These are phyloP conservation scores for Trachemys scripta DNA, from an alignment of 2,113 vertebrate genomes.

Conservation along the genomic window DNA sequence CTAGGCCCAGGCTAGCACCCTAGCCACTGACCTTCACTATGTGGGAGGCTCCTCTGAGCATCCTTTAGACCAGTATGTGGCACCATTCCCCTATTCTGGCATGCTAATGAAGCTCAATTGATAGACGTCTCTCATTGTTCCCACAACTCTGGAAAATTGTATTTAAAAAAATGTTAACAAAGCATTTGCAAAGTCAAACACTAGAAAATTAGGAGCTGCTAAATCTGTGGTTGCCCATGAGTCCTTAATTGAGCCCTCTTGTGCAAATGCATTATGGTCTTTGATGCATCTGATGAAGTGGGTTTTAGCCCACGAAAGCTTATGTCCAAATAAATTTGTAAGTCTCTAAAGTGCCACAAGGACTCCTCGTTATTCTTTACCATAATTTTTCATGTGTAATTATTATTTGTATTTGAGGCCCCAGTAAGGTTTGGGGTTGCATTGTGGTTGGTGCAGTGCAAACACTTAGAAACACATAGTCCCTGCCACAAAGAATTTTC, in stretches of 20 bases:
- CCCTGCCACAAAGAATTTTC: not conserved
- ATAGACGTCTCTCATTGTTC: not conserved
- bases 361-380: not conserved
- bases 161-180: not conserved
- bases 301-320: no score
- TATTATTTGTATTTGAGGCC: not conserved
- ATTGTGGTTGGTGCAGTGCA: not conserved
- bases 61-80: not conserved
- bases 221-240: not conserved
- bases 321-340: no score
- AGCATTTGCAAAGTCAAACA: not conserved
- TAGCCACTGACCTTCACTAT: not conserved
- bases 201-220: not conserved
- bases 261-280: not conserved
- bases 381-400: not conserved
- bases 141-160: not conserved
- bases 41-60: not conserved
- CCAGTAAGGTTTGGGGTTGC: not conserved
- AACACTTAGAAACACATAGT: not conserved
- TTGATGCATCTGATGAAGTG: not conserved
- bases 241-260: not conserved
- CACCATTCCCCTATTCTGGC: not conserved
- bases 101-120: not conserved
- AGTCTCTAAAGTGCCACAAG: no score
- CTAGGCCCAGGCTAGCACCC: not conserved